Conservation (phyloP, 2,888 invertebrate genomes). For the Acleris laterana region DNA sequence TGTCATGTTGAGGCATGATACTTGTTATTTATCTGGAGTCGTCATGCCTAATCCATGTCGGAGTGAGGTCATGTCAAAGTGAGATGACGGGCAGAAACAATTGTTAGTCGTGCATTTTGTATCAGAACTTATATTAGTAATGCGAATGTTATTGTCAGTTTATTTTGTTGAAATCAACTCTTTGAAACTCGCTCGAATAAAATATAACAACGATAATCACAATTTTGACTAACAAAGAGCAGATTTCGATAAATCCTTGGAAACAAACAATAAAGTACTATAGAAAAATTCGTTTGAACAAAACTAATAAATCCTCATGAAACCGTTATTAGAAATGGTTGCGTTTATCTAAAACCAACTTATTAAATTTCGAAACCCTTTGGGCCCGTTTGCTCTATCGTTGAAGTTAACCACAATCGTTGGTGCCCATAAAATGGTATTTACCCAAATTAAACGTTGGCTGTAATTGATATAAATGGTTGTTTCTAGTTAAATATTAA, state of each 20-base stretch:
- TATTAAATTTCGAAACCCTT: conserved; percentile 75
- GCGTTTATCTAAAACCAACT: conserved; percentile 56
- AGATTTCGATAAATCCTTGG: too few species aligned
- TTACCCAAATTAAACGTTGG: conserved; percentile 77
- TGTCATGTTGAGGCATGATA: conserved; percentile 50
- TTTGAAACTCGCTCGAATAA: too few species aligned
- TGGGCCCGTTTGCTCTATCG: conserved; percentile 50
- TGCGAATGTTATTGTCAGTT: too few species aligned
- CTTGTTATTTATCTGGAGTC: conserved; percentile 45
- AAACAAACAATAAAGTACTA: neutral
- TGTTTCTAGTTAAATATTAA: conserved; percentile 77
- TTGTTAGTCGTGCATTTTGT: neutral
- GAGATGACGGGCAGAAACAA: conserved; percentile 35
- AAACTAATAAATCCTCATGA: conserved; percentile 68
- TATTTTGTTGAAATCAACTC: too few species aligned
- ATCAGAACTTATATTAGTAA: neutral
- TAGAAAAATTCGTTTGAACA: conserved; percentile 31
- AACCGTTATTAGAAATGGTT: conserved; percentile 53
- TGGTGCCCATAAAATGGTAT: conserved; percentile 78
- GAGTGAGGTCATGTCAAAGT: conserved; percentile 36
- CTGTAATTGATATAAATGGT: conserved; percentile 82
- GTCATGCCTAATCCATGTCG: conserved; percentile 41
- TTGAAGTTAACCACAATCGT: conserved; percentile 63
- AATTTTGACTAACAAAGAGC: neutral
- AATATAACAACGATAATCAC: neutral